Evolutionary conservation across 2,113 vertebrate species (phyloP).

Genomic region (Lipophrys pholis): DNA sequence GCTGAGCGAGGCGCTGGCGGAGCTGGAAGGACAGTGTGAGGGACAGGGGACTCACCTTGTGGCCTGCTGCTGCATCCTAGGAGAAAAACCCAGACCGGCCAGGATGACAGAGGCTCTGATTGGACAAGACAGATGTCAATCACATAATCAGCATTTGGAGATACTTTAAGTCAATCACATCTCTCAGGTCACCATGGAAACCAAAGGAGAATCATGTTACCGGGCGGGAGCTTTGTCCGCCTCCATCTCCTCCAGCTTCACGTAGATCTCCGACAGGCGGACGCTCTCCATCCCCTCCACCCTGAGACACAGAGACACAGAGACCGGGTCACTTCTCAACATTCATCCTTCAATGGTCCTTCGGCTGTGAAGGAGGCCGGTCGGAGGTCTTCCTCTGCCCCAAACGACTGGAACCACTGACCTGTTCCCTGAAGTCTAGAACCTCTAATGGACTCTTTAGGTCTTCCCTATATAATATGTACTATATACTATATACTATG

Average conservation of each 20-base stretch:
- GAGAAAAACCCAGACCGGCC: slow-evolving; percentile 93
- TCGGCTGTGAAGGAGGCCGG: too few relatives aligned
- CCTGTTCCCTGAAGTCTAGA: too few relatives aligned
- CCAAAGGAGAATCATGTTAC: slow-evolving; percentile 73
- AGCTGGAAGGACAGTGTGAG: not conserved
- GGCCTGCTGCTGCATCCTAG: slow-evolving; percentile 94
- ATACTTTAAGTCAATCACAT: too few relatives aligned
- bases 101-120: slow-evolving; percentile 94
- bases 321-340: not conserved
- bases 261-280: slow-evolving; percentile 91
- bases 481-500: too few relatives aligned
- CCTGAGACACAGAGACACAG: slow-evolving; percentile 69
- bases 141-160: not conserved
- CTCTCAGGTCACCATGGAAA: too few relatives aligned
- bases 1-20: not conserved
- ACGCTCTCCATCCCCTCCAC: slow-evolving; percentile 89
- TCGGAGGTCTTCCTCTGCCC: too few relatives aligned
- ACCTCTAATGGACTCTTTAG: too few relatives aligned
- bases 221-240: slow-evolving; percentile 97
- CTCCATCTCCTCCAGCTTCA: slow-evolving; percentile 95
- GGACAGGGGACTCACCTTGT: slow-evolving; percentile 88
- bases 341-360: too few relatives aligned
- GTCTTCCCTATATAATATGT: too few relatives aligned
- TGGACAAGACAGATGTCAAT: slow-evolving; percentile 44
- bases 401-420: too few relatives aligned